Percentiles rank a stretch among this genome's conserved stretches.
Conservation (phyloP, 2,113 vertebrate species). For the Seriola dumerili region DNA sequence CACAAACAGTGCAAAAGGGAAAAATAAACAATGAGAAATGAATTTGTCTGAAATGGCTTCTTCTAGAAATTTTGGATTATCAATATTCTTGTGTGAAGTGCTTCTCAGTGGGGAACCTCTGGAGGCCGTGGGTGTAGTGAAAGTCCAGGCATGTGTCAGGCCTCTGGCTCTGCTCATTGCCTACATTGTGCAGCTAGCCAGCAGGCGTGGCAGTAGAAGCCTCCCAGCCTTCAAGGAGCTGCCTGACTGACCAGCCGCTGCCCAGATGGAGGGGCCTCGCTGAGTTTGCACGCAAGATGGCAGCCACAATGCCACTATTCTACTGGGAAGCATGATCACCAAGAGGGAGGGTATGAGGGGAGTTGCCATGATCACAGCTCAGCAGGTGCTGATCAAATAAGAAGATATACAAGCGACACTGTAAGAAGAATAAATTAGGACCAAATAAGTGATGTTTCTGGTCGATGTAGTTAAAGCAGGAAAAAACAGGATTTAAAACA, state of each 20-base stretch:
- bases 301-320: conserved; percentile 75
- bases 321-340: conserved; percentile 47
- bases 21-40: not conserved
- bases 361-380: conserved; percentile 11
- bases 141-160: conserved; percentile 50
- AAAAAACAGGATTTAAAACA: too few relatives aligned
- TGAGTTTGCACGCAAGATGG: conserved; percentile 57
- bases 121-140: conserved; percentile 26
- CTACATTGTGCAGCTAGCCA: conserved; percentile 55
- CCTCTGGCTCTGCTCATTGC: conserved; percentile 53
- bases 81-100: conserved; percentile 14
- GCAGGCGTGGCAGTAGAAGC: conserved; percentile 43
- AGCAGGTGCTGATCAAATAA: conserved; percentile 36
- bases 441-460: not conserved
- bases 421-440: not conserved
- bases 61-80: conserved; percentile 13
- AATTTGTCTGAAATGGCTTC: not conserved
- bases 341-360: conserved; percentile 8
- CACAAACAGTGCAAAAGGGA: not conserved
- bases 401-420: not conserved
- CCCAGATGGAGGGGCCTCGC: conserved; percentile 72
- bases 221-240: conserved; percentile 59
- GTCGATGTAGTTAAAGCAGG: not conserved
- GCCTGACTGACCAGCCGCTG: conserved; percentile 62
- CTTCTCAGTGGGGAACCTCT: conserved; percentile 25